Evolutionary conservation across 2,888 invertebrate species (phyloP), one percentile per base, ranked within the genome.

Genomic region (Diadromus collaris): DNA sequence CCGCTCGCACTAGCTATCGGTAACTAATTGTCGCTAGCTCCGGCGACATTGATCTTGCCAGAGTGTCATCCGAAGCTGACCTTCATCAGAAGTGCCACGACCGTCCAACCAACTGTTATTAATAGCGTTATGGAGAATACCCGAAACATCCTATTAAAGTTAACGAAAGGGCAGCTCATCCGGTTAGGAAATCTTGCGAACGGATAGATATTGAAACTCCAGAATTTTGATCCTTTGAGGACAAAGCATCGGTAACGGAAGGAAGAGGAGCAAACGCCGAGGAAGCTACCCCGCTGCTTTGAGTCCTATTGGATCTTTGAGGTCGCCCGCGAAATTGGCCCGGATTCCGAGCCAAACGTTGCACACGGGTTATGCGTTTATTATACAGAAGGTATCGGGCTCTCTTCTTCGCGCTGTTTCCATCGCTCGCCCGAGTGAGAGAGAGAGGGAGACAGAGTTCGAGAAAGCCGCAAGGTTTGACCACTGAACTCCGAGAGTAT

Each of bases 361-460:
- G 78, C 71, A 72, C 76, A 76, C 29, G 67, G 81, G 81, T 86
- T 83, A 86, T 83, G 82, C 82, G 83, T 84, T 86, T 86, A 83
- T 84, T 84, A 83, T 80, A 75, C 83, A 61, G 56, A 44, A 54
- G 29, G 29, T 68, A 61, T 44, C 61, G 19, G 4, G 32, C 9
- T 34, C 58, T 7, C 16, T 24, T n/a, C 54, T 41, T 19, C 51
- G 6, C n/a, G 4, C 41, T 16, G 44, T 13, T 54, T 19, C 46
- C 44, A 19, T 13, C 44, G n/a, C 16, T 19, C 34, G 19, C 34
- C 54, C 68, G 58, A 51, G 32, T n/a, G n/a, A n/a, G n/a, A n/a
- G n/a, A n/a, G n/a, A n/a, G n/a, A n/a, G n/a, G n/a, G n/a, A n/a
- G n/a, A n/a, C n/a, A 65, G 48, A 72, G 58, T 64, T 24, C 6